Conservation (phyloP, 1,140 invertebrate genomes). For the Heterodera carotae region DNA sequence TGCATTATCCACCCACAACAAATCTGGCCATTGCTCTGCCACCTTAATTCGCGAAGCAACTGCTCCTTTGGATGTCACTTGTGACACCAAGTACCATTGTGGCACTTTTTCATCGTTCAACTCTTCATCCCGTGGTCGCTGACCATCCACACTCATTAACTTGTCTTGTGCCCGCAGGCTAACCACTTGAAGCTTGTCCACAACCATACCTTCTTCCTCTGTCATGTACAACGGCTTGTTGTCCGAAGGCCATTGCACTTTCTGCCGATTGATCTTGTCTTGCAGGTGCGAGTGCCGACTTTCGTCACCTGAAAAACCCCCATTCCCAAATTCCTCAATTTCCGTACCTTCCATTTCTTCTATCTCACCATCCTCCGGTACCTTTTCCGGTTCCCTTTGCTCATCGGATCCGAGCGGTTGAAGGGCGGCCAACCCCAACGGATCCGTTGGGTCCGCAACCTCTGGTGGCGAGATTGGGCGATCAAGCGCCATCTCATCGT, state of each 20-base stretch:
- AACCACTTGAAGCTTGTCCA: not conserved
- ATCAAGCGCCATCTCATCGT: not conserved
- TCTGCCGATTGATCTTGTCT: not conserved
- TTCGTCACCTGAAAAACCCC: not conserved
- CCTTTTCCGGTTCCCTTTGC: not conserved
- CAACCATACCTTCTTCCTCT: too few relatives aligned
- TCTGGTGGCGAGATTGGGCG: too few relatives aligned
- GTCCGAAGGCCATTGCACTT: not conserved
- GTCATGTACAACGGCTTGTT: not conserved
- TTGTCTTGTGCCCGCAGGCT: slow-evolving; percentile 1
- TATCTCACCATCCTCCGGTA: not conserved
- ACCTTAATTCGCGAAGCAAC: not conserved
- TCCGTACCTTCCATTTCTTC: not conserved
- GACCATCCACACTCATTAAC: not conserved
- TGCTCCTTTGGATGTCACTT: not conserved
- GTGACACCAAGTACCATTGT: not conserved
- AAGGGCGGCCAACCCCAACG: not conserved
- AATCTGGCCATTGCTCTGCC: not conserved
- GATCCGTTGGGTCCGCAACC: not conserved
- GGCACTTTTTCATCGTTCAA: not conserved
- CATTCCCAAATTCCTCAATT: not conserved
- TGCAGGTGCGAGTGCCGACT: too few relatives aligned
- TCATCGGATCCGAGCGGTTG: not conserved
- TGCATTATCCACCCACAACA: not conserved
- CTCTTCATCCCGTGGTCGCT: not conserved